These are phyloP conservation scores for Ondatra zibethicus DNA, from an alignment of 2,113 vertebrate genomes.

Conservation along the genomic window DNA sequence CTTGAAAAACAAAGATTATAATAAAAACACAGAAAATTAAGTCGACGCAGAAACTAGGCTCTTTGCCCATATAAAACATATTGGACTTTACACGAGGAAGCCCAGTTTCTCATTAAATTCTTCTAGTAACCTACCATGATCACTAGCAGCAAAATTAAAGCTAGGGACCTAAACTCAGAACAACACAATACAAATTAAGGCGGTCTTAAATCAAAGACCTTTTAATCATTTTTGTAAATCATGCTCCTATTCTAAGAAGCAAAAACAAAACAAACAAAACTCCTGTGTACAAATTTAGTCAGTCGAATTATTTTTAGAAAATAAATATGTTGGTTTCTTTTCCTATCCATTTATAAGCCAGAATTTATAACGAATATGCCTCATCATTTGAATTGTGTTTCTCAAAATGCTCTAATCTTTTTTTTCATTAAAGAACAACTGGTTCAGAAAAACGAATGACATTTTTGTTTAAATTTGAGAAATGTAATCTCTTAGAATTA, in stretches of 20 bases:
- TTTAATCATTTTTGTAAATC: background rate
- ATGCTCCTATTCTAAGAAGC: background rate
- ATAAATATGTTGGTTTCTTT: constrained; percentile 13
- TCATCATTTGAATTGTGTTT: background rate
- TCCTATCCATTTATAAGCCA: background rate
- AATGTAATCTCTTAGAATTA: background rate
- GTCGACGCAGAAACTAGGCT: constrained; percentile 8
- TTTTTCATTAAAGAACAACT: constrained; percentile 27
- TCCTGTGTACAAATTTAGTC: background rate
- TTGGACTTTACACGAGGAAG: background rate
- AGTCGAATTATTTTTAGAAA: background rate
- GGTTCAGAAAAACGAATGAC: background rate
- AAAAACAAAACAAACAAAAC: background rate
- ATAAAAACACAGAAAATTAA: constrained; percentile 36
- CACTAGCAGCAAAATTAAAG: constrained; percentile 31
- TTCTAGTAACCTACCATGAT: background rate
- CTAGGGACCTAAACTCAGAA: constrained; percentile 37
- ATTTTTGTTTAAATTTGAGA: constrained; percentile 16
- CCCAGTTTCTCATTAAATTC: background rate
- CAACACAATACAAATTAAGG: constrained; percentile 16
- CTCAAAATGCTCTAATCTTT: background rate
- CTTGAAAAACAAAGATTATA: no score
- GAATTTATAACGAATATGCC: background rate
- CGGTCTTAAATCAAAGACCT: constrained; percentile 31
- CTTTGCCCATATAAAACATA: background rate